These are phyloP conservation scores for Cyphomyrus plagiostoma DNA, from an alignment of 2,113 vertebrate genomes.

Conservation along the genomic window DNA sequence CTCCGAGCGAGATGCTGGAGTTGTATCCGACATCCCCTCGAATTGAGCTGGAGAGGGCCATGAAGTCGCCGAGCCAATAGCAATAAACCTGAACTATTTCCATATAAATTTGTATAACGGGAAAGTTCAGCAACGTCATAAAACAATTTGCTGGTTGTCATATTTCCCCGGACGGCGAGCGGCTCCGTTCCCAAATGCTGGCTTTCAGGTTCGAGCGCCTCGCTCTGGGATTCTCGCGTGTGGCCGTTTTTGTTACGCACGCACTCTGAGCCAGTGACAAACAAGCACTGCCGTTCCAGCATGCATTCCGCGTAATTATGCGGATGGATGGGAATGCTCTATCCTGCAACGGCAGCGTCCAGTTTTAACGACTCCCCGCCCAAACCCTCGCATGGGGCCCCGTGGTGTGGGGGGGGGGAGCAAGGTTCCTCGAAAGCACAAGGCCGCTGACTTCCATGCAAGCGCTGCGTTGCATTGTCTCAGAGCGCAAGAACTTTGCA, in stretches of 20 bases:
- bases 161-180: not conserved
- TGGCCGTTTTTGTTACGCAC: not conserved
- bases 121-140: conserved; percentile 11
- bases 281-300: not conserved
- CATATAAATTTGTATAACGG: conserved; percentile 19
- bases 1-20: not conserved
- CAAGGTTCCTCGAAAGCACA: not conserved
- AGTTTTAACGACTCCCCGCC: not conserved
- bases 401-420: not conserved
- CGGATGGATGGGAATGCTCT: conserved; percentile 4
- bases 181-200: not conserved
- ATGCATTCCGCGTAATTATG: conserved; percentile 29
- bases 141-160: conserved; percentile 19
- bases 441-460: not conserved
- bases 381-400: not conserved
- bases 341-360: not conserved
- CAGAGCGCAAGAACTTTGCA: not conserved
- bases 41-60: conserved; percentile 17
- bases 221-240: not conserved
- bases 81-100: conserved; percentile 17
- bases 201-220: not conserved
- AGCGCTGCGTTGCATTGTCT: not conserved
- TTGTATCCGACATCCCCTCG: not conserved
- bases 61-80: not conserved
- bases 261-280: not conserved